Base-by-base conservation (phyloP, 2,888 invertebrate genomes). In the Congeria kusceri region DNA sequence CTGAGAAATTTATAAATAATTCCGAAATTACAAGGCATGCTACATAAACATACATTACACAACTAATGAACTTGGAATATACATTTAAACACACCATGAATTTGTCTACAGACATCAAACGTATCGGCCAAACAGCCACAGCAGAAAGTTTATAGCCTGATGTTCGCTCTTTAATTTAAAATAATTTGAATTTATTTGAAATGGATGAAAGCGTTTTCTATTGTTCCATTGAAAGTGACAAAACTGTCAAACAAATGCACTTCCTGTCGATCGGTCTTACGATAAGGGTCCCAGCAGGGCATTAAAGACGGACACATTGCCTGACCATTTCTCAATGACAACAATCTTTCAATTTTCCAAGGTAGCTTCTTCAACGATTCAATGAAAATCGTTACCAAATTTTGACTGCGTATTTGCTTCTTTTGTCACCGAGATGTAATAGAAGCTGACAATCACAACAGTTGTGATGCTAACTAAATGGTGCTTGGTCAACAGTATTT, bases 191-290 rank as follows among this genome's bases (percentile, higher is more conserved):
- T 56, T 56, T 27, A 58, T 73, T 78, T 65, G 68, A 78, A 78
- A 78, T 71, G 74, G 74, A 39, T 39, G 39, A 39, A 39, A 39
- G 39, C 74, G 71, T 75, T 79, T 79, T 75, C 53, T 57, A 79
- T 67, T 74, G 79, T 75, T 75, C 75, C 76, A 78, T 83, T 66
- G 73, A 80, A 83, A 80, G 49, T 79, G 83, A 83, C 83, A 83
- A 79, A 80, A 77, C 70, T 69, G 83, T 80, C 80, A 83, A 83
- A 79, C 77, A 79, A 80, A 77, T 80, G 79, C 83, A 83, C 79
- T 83, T 80, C 80, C 79, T 83, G 79, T 80, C 66, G 79, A 80
- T 79, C 58, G 61, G 46, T 18, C 46, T 71, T 63, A 64, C 75
- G 77, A 80, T 73, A 73, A 69, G 18, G 20, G 44, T 59, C 46